Base-by-base conservation (phyloP, 2,113 vertebrate species). In the Circaetus cinerascens region DNA sequence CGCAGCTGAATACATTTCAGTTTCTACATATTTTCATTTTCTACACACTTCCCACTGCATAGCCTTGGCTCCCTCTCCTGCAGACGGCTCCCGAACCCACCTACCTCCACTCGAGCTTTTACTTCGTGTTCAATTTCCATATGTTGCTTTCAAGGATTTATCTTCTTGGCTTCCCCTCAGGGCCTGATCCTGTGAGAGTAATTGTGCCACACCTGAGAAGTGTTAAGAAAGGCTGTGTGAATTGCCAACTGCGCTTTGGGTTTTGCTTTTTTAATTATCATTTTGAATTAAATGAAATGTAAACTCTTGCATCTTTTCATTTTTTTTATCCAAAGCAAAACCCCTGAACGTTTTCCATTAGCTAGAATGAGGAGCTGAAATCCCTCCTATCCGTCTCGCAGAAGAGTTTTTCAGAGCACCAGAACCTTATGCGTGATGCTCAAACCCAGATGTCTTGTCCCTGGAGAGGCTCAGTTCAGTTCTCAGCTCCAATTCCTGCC, bases 181-280 rank as follows among this genome's bases (percentile, higher is more conserved):
- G 94, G 86, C 86, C 95, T 22, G 82, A 80, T 95, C 88, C 90
- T 91, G 86, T 13, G 82, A 83, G n/a, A 68, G 25, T 43, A 56
- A 74, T 36, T 7, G 25, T 66, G 82, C 63, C 0, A 15, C 90
- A 94, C 86, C 90, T 75, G 64, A 85, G 71, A 67, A 78, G 83
- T 5, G 18, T 66, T 71, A 67, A 80, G 75, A 63, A 64, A 90
- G 69, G 43, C 93, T 76, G 21, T 41, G 50, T 0, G 0, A 75
- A 80, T 74, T n/a, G 46, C 75, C 57, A 32, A 84, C 40, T n/a
- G 15, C 0, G 1, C 64, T 91, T 48, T 34, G 38, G 67, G 53
- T 29, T 86, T 91, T 92, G 68, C 59, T 64, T 86, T 88, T 68
- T 71, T 34, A 85, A 63, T 7, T 7, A 77, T 71, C 11, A 60